Evolutionary conservation across 2,888 invertebrate genomes (phyloP).

Genomic region (Cantharis rustica): DNA sequence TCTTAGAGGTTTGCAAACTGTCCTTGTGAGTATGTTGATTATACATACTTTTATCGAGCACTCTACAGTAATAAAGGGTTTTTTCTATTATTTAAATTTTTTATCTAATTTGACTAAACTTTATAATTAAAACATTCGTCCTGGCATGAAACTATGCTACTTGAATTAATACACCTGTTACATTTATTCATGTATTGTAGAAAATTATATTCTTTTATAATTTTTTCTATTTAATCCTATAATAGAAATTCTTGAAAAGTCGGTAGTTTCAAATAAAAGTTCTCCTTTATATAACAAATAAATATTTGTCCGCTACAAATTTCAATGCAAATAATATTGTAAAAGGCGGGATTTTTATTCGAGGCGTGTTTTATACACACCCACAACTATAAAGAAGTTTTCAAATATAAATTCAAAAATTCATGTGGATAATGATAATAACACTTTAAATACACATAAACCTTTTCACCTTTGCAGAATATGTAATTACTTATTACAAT

Average conservation of each 20-base stretch:
- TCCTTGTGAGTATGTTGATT: not conserved
- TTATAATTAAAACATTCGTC: not conserved
- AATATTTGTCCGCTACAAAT: not conserved
- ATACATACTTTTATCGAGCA: not conserved
- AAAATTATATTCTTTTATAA: not conserved
- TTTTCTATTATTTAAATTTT: not conserved
- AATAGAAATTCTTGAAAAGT: not conserved
- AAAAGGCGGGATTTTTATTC: conserved; percentile 1
- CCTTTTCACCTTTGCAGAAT: not conserved
- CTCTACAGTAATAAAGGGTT: not conserved
- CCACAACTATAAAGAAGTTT: conserved; percentile 2
- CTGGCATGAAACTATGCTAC: not conserved
- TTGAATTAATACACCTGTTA: not conserved
- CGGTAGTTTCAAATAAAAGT: too few relatives aligned
- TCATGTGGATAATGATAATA: not conserved
- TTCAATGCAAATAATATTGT: not conserved
- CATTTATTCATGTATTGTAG: not conserved
- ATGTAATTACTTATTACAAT: not conserved
- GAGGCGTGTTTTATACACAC: conserved; percentile 3
- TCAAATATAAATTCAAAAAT: not conserved
- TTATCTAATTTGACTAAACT: not conserved
- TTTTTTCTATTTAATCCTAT: conserved; percentile 1
- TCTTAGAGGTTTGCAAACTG: too few relatives aligned
- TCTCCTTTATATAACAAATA: not conserved
- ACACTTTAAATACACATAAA: not conserved